Percentiles rank a stretch among this genome's conserved stretches.
These are phyloP conservation scores for Neomonachus schauinslandi DNA, from an alignment of 2,113 vertebrate species.

Conservation along the genomic window DNA sequence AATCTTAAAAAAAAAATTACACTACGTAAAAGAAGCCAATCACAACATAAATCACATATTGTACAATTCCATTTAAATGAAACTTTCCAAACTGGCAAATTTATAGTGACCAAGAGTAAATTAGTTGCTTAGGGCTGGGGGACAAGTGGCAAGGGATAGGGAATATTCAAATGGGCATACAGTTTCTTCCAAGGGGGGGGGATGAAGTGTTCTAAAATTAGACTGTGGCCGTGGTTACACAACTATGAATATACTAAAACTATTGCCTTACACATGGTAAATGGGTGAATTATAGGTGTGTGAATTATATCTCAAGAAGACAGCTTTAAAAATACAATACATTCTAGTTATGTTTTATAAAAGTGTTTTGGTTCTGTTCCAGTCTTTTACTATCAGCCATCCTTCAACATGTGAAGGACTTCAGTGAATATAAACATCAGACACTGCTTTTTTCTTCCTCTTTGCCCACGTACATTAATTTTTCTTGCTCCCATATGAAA, in stretches of 20 bases:
- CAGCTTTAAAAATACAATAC: not conserved
- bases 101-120: not conserved
- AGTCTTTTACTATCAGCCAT: not conserved
- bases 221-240: not conserved
- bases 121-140: not conserved
- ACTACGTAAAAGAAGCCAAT: not conserved
- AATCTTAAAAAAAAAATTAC: not conserved
- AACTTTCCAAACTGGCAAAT: not conserved
- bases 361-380: not conserved
- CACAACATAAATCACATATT: not conserved
- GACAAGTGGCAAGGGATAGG: not conserved
- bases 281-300: not conserved
- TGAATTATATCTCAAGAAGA: not conserved
- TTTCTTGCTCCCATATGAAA: not conserved
- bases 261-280: not conserved
- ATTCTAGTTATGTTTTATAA: not conserved
- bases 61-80: not conserved
- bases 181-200: not conserved
- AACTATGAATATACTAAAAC: not conserved
- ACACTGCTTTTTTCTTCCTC: not conserved
- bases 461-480: not conserved
- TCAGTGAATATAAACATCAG: not conserved
- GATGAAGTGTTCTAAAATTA: constrained; percentile 8
- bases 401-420: not conserved
- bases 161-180: not conserved